phyloP scores from a whole-genome alignment of 2,113 vertebrate genomes.

The Alethe diademata region DNA sequence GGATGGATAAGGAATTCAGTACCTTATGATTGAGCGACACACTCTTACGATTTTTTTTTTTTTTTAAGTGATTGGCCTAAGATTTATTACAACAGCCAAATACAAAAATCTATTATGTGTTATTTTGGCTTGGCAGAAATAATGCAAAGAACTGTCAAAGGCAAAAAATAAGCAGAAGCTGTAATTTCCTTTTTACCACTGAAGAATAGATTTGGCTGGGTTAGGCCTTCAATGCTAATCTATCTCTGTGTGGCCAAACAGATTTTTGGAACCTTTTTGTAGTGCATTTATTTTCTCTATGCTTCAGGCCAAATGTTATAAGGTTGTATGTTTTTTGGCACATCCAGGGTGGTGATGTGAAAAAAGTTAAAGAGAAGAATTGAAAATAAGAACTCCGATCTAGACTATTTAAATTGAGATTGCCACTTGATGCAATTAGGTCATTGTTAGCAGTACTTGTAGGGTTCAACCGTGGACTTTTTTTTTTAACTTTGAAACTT shows the following conservation, averaged over 20 bases:
- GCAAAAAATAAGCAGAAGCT: constrained; percentile 45
- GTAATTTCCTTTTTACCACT: constrained; percentile 59
- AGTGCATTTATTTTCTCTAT: constrained; percentile 5
- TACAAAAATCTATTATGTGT: constrained; percentile 16
- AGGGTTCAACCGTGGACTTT: neutral
- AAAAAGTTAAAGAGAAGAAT: neutral
- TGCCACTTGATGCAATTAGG: neutral
- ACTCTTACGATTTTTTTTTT: neutral
- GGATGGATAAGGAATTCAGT: neutral
- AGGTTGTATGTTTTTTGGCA: constrained; percentile 2
- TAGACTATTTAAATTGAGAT: neutral
- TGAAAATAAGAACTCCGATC: neutral
- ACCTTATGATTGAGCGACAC: neutral
- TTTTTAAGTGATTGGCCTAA: neutral
- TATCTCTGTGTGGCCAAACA: constrained; percentile 56
- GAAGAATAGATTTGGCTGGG: constrained; percentile 50
- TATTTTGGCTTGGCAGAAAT: constrained; percentile 53
- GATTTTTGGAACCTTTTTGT: constrained; percentile 52
- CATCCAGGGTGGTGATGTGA: neutral
- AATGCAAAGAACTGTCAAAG: constrained; percentile 40
- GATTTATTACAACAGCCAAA: neutral
- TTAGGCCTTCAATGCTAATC: constrained; percentile 35
- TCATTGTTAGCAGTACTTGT: neutral
- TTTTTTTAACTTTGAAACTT: neutral
- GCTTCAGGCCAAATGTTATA: constrained; percentile 15